These are phyloP conservation scores for Haliclystus octoradiatus DNA, from an alignment of 30 jellyfish, hydroid and myxozoan species.

Conservation along the genomic window DNA sequence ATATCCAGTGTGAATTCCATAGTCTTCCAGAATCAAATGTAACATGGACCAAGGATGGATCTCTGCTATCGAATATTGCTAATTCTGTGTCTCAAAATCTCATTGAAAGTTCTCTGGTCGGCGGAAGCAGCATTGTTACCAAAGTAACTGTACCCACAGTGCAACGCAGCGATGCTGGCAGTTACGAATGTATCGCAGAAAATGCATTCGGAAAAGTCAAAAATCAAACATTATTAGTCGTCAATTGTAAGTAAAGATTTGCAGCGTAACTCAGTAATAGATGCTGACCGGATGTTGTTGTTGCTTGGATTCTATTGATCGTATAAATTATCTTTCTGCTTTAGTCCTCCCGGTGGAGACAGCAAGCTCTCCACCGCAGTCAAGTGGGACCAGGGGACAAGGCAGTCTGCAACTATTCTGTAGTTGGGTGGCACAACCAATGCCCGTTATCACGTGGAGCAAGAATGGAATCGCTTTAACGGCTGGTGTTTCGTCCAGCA, in stretches of 20 bases:
- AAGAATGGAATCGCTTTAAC: not conserved
- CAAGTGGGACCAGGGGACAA: not conserved
- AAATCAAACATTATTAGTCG: not conserved
- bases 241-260: not conserved
- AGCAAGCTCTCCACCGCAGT: not conserved
- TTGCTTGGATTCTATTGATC: too few relatives aligned
- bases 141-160: not conserved
- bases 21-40: not conserved
- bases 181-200: not conserved
- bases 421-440: not conserved
- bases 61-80: not conserved
- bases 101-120: not conserved
- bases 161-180: not conserved
- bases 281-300: too few relatives aligned
- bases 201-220: not conserved
- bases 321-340: too few relatives aligned
- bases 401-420: not conserved
- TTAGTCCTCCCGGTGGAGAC: not conserved
- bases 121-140: not conserved
- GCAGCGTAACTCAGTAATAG: too few relatives aligned
- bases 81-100: not conserved
- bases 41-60: not conserved
- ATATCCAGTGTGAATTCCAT: not conserved
- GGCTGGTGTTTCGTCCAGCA: not conserved
- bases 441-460: not conserved